Conservation (phyloP, 2,888 invertebrate species). For the Cerastoderma edule region DNA sequence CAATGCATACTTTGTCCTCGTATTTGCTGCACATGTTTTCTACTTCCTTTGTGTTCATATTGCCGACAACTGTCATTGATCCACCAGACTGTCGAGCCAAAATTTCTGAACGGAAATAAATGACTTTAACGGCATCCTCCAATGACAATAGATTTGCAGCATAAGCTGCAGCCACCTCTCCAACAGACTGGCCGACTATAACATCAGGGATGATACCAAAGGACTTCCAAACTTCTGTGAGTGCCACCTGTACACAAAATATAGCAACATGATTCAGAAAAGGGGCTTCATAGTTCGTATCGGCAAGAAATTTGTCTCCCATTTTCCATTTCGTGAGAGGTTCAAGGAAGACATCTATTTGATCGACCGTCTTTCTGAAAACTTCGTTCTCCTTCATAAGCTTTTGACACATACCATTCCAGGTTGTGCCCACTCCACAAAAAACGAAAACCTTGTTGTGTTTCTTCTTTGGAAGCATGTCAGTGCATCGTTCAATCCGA, state of each 20-base stretch:
- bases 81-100: slow-evolving; percentile 50
- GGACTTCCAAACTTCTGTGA: no score
- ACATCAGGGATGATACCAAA: no score
- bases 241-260: no score
- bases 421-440: slow-evolving; percentile 75
- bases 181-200: no score
- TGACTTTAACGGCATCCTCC: no score
- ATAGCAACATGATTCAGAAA: no score
- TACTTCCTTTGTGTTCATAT: slow-evolving; percentile 39
- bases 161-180: no score
- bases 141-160: no score
- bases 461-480: slow-evolving; percentile 20
- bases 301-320: slow-evolving; percentile 33
- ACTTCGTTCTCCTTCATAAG: slow-evolving; percentile 68
- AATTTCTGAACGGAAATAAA: no score
- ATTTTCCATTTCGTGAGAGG: slow-evolving; percentile 57
- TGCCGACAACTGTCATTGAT: slow-evolving; percentile 57
- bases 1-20: slow-evolving; percentile 37
- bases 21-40: slow-evolving; percentile 28
- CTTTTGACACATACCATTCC: no score
- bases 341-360: slow-evolving; percentile 58
- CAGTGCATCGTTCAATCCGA: background rate
- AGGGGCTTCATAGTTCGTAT: slow-evolving; percentile 20
- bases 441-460: slow-evolving; percentile 67
- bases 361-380: slow-evolving; percentile 59